Conservation (phyloP, 2,797 vertebrate species). For the Oreonectes daqikongensis region DNA sequence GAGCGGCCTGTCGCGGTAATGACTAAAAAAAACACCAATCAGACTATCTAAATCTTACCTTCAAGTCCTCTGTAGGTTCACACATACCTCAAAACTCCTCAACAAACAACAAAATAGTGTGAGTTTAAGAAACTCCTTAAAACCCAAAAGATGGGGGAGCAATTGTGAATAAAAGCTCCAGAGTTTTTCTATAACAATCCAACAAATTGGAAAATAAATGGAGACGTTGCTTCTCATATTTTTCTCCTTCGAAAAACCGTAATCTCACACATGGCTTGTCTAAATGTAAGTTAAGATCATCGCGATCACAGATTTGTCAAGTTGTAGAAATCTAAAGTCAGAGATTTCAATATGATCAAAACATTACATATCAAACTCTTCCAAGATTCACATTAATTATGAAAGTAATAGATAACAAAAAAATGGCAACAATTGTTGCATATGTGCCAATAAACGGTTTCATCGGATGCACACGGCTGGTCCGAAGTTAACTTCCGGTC, state of each 20-base stretch:
- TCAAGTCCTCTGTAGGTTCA: constrained; percentile 61
- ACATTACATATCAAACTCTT: too few relatives aligned
- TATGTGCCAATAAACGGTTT: too few relatives aligned
- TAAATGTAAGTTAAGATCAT: neutral
- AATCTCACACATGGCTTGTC: neutral
- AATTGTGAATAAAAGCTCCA: neutral
- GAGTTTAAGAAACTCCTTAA: constrained; percentile 32
- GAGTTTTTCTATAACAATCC: too few relatives aligned
- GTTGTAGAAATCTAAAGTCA: neutral
- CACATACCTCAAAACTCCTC: constrained; percentile 48
- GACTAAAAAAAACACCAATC: constrained; percentile 80
- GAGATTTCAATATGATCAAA: neutral
- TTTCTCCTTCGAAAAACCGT: neutral
- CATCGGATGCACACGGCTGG: too few relatives aligned
- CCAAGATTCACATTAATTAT: too few relatives aligned
- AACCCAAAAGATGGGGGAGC: neutral
- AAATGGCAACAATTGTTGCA: too few relatives aligned
- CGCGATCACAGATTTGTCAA: neutral
- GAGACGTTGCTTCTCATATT: neutral
- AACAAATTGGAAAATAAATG: neutral
- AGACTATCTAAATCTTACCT: constrained; percentile 69
- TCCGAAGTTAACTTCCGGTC: too few relatives aligned
- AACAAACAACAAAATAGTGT: constrained; percentile 31
- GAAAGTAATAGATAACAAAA: too few relatives aligned
- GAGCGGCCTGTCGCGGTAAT: constrained; percentile 72